Evolutionary conservation across 53 echinoderm and acorn worm genomes (phyloP), one percentile per base, ranked within the genome.

Genomic region (Apostichopus leukothele): DNA sequence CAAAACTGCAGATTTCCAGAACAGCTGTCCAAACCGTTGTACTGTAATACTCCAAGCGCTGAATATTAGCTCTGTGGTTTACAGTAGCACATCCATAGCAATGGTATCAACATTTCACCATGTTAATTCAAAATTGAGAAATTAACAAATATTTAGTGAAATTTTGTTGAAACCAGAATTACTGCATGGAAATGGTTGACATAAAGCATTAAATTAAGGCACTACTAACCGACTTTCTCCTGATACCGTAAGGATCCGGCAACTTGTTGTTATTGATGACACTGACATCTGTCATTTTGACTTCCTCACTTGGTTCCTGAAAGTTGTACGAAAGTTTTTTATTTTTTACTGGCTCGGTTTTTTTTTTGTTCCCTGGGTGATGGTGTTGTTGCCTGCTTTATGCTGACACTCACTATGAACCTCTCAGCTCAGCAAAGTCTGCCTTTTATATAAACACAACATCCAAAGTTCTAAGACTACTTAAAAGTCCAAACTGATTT

Each of bases 231-330:
- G 51, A 52, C 53, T 51, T 79, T 4, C 6, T 79, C 20, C 92
- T 86, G 53, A 92, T 89, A 73, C 92, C 92, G 22, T 92, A 92
- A 12, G 92, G 92, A 55, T 91, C 92, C 16, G 89, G 89, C 0
- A 66, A 61, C n/a, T n/a, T 27, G 27, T 66, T 66, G 53, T 79
- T 79, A 53, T 79, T 79, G 74, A 22, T 9, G 21, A 53, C 88
- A 13, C 50, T 67, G 71, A 71, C 71, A 52, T 68, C 73, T 8
- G 73, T 67, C 73, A 71, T 87, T 39, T 88, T 75, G 53, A 20
- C 76, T 53, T 53, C 88, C 22, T 75, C 21, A 16, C 52, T 74
- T 53, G 53, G 75, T 66, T 26, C 53, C 87, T 52, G 50, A 75
- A 90, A 57, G 76, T 75, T 53, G 57, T 54, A 55, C 75, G 75